phyloP scores from a whole-genome alignment of 2,888 invertebrate species.

The Spisula solida region DNA sequence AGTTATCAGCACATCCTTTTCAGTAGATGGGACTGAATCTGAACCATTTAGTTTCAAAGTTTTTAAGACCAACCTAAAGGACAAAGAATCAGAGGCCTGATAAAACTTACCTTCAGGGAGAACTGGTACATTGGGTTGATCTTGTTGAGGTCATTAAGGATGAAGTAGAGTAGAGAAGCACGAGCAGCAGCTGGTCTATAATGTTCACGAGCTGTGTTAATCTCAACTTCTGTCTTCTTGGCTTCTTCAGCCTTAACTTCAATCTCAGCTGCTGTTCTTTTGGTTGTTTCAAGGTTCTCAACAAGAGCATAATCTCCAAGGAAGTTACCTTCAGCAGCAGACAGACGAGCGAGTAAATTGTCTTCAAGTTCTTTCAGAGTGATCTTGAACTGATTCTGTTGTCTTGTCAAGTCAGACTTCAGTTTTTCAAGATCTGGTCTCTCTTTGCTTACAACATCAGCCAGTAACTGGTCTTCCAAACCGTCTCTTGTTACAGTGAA shows the following conservation, averaged over 20 bases:
- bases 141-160: conserved; percentile 97
- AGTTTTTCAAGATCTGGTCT: conserved; percentile 97
- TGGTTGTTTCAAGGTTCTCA: conserved; percentile 98
- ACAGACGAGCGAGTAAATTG: conserved; percentile 95
- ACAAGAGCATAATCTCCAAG: conserved; percentile 97
- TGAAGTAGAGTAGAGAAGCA: conserved; percentile 97
- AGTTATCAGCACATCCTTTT: no score
- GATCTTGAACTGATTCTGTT: conserved; percentile 99
- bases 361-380: conserved; percentile 97
- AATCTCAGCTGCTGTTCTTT: conserved; percentile 98
- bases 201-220: conserved; percentile 97
- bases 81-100: no score
- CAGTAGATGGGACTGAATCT: no score
- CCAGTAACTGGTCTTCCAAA: conserved; percentile 97
- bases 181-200: conserved; percentile 97
- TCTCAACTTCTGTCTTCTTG: conserved; percentile 95
- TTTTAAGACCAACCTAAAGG: no score
- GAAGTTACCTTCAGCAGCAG: conserved; percentile 97
- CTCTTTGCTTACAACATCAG: conserved; percentile 98
- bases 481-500: conserved; percentile 99
- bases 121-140: conserved; percentile 99
- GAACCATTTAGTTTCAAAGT: no score
- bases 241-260: conserved; percentile 96
- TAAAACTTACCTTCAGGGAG: conserved; percentile 93
- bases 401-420: conserved; percentile 97